A percentile compares a stretch with the other conserved stretches of the same genome.
Conservation (phyloP, 2,888 invertebrate genomes). For the Andrena haemorrhoa region DNA sequence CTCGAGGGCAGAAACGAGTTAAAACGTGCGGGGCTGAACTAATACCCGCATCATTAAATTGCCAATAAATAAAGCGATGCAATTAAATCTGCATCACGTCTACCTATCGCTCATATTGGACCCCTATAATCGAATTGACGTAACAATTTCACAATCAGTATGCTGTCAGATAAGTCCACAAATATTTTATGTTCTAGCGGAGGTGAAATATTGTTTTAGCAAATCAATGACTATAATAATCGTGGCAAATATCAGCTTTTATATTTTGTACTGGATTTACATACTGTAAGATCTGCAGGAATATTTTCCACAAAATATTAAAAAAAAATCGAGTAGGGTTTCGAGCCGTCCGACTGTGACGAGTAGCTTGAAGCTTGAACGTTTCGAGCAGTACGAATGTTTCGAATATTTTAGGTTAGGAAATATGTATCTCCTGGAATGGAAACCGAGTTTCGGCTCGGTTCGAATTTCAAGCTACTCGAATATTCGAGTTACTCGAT, state of each 20-base stretch:
- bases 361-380: too few species aligned
- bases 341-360: too few species aligned
- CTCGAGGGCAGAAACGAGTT: not conserved
- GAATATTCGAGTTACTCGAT: too few species aligned
- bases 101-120: not conserved
- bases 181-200: not conserved
- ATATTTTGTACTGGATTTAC: not conserved
- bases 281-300: too few species aligned
- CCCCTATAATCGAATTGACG: not conserved
- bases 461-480: too few species aligned
- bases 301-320: too few species aligned
- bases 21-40: not conserved
- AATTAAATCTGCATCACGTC: not conserved
- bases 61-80: not conserved
- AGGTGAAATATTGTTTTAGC: not conserved
- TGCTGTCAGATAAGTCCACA: not conserved
- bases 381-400: too few species aligned
- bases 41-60: not conserved
- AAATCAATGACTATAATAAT: too few species aligned
- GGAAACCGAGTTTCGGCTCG: too few species aligned
- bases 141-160: not conserved
- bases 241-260: not conserved
- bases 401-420: too few species aligned
- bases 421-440: too few species aligned
- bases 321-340: too few species aligned